Base-by-base conservation (phyloP, 2,888 invertebrate species). In the Malacosoma neustria region DNA sequence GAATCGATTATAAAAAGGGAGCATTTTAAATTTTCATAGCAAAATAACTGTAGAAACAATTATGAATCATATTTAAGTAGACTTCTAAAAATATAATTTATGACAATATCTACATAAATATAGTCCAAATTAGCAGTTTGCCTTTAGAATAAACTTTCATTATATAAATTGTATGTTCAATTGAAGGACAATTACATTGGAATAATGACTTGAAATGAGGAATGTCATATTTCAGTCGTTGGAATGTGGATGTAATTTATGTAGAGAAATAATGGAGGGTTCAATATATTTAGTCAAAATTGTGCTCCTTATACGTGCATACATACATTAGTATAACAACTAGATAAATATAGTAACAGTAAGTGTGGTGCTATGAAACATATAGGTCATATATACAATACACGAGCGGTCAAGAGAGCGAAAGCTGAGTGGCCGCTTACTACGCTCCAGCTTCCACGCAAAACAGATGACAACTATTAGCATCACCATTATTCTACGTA, bases 241-340 rank as follows among this genome's bases (percentile, higher is more conserved):
- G n/a, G n/a, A n/a, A n/a, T n/a, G n/a, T n/a, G n/a, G n/a, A n/a
- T n/a, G n/a, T n/a, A n/a, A n/a, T n/a, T n/a, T n/a, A n/a, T n/a
- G n/a, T n/a, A n/a, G n/a, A n/a, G n/a, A n/a, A n/a, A n/a, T 55
- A 51, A 54, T 57, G 58, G 62, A 62, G 61, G 58, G 54, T 62
- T 63, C 51, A 61, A 59, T 60, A 57, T 58, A 72, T 62, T 63
- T 61, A 68, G 50, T 61, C 66, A 72, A 64, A 67, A 58, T 66
- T 62, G 75, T 76, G 75, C 74, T 72, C 58, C 58, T 57, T 64
- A 56, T 61, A 54, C 57, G 72, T 74, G 75, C 69, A 69, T 64
- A 69, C 62, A 67, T 57, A 65, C 65, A 64, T 55, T 58, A 56
- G 57, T 61, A 70, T 57, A 57, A 61, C 62, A 49, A 60, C 62